Percentiles rank a stretch among this genome's conserved stretches.
phyloP scores from a whole-genome alignment of 2,113 vertebrate species.

The Colistium nudipinnis region DNA sequence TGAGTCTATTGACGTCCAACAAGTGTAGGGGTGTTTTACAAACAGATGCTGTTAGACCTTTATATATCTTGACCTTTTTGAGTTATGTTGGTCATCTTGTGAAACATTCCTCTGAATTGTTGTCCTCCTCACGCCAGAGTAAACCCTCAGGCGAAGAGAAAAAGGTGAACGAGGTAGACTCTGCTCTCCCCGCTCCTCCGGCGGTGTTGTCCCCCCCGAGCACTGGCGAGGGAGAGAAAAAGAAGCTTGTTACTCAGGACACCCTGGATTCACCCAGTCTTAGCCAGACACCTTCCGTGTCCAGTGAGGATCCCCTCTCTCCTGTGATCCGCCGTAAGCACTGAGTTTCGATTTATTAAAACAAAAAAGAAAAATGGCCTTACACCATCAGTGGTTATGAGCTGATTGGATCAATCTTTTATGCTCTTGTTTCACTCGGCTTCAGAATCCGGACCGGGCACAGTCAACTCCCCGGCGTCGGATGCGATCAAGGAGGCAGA shows the following conservation, averaged over 20 bases:
- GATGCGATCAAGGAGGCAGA: slow-evolving; percentile 74
- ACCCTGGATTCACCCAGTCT: slow-evolving; percentile 76
- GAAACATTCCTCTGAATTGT: not conserved
- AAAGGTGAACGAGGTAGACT: slow-evolving; percentile 54
- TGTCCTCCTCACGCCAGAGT: slow-evolving; percentile 39
- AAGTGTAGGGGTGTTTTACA: not conserved
- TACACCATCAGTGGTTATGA: not conserved
- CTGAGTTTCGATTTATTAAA: not conserved
- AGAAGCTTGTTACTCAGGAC: slow-evolving; percentile 75
- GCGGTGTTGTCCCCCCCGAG: slow-evolving; percentile 34
- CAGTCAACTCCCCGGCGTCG: slow-evolving; percentile 62
- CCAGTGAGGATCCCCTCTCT: slow-evolving; percentile 79
- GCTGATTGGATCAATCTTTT: not conserved
- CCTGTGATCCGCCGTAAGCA: slow-evolving; percentile 73
- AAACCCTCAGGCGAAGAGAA: slow-evolving; percentile 55
- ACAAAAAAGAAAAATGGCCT: no score
- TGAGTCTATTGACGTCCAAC: not conserved
- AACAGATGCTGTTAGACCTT: not conserved
- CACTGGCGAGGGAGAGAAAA: slow-evolving; percentile 55
- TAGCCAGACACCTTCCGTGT: slow-evolving; percentile 79
- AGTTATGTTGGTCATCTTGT: no score
- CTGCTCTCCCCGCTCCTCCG: slow-evolving; percentile 30
- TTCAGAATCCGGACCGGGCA: slow-evolving; percentile 63
- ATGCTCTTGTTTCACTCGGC: slow-evolving; percentile 16
- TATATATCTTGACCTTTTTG: no score